These are phyloP conservation scores for Erythrocebus patas DNA, from an alignment of 2,113 vertebrate genomes.

Conservation along the genomic window DNA sequence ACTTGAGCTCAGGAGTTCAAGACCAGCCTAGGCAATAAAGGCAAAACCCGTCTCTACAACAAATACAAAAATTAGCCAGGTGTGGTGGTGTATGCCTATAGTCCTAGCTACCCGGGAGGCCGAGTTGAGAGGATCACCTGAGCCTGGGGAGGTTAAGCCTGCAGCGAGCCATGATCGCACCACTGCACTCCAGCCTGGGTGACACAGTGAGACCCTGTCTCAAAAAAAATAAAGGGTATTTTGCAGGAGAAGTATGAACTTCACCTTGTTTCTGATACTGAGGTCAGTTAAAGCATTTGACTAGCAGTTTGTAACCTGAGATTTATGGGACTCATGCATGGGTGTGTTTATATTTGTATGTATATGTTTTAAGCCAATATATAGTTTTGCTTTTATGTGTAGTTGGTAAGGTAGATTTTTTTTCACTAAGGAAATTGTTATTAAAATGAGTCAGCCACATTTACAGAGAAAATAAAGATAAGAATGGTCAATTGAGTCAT, in stretches of 20 bases:
- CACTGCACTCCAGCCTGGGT: no score
- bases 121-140: no score
- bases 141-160: no score
- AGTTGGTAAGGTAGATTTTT: neutral
- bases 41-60: no score
- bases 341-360: neutral
- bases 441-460: conserved; percentile 10
- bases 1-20: no score
- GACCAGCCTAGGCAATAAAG: no score
- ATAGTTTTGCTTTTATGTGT: neutral
- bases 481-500: neutral
- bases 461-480: conserved; percentile 6
- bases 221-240: neutral
- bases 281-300: neutral
- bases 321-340: neutral
- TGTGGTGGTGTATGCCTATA: no score
- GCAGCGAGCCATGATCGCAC: no score
- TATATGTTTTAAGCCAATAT: neutral
- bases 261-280: neutral
- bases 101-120: no score
- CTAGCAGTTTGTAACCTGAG: neutral
- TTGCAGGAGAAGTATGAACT: neutral
- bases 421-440: neutral
- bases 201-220: no score
- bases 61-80: no score